Percentiles rank a stretch among this genome's conserved stretches.
These are phyloP conservation scores for Centrocercus urophasianus DNA, from an alignment of 2,113 vertebrate genomes.

Conservation along the genomic window DNA sequence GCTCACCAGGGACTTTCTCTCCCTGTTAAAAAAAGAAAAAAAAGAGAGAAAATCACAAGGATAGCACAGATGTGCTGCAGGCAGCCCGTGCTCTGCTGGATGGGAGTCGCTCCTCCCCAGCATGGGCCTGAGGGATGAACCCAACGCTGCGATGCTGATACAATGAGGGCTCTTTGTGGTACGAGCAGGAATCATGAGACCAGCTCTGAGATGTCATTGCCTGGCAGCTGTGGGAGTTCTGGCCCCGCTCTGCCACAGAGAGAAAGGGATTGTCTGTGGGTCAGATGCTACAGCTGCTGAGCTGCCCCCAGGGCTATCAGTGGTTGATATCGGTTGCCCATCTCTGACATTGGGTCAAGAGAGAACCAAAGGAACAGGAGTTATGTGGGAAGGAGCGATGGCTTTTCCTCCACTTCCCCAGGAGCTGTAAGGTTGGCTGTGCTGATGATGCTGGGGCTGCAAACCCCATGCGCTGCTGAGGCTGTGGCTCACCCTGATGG, in stretches of 20 bases:
- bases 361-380: not conserved
- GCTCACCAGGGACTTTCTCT: not conserved
- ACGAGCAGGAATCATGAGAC: slow-evolving; percentile 40
- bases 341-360: not conserved
- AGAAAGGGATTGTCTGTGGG: not conserved
- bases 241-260: not conserved
- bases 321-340: too few species aligned
- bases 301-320: too few species aligned
- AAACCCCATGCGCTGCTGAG: not conserved
- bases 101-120: not conserved
- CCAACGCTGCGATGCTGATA: slow-evolving; percentile 33
- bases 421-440: not conserved
- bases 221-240: not conserved
- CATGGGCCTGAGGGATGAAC: not conserved
- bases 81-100: not conserved
- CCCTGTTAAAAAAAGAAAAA: not conserved
- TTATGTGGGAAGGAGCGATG: not conserved
- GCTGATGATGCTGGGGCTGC: not conserved
- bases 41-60: not conserved
- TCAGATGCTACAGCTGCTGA: not conserved
- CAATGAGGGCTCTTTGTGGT: slow-evolving; percentile 60
- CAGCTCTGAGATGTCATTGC: slow-evolving; percentile 56
- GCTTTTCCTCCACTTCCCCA: not conserved
- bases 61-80: not conserved
- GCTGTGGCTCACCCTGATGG: not conserved